Evolutionary conservation across 2,113 vertebrate species (phyloP).

Genomic region (Serinus canaria): DNA sequence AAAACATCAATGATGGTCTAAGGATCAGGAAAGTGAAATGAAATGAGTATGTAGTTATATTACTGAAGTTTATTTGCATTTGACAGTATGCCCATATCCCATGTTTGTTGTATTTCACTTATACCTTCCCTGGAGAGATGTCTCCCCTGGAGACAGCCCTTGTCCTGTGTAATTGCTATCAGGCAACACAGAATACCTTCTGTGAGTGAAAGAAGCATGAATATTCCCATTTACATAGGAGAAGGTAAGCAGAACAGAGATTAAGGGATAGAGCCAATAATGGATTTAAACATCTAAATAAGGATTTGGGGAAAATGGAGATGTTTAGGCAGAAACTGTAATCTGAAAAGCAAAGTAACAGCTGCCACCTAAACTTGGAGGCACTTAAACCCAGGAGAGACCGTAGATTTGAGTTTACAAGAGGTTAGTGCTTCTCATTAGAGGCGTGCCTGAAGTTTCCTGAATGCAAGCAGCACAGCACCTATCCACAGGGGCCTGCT

Average conservation of each 20-base stretch:
- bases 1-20: background rate
- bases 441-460: background rate
- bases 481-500: background rate
- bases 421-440: background rate
- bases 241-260: background rate
- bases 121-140: background rate
- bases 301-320: background rate
- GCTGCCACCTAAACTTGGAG: background rate
- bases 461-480: background rate
- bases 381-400: background rate
- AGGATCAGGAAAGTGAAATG: background rate
- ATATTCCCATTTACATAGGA: background rate
- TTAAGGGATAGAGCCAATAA: background rate
- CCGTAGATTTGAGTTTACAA: background rate
- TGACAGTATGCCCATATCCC: background rate
- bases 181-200: background rate
- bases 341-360: slow-evolving; percentile 22
- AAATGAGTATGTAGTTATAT: background rate
- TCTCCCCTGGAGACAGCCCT: background rate
- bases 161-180: background rate
- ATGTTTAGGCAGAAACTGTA: background rate
- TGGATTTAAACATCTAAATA: background rate
- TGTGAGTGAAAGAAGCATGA: background rate
- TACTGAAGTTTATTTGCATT: background rate
- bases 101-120: background rate